These are phyloP conservation scores for Eilema depressum DNA, from an alignment of 2,888 invertebrate genomes.

Conservation along the genomic window DNA sequence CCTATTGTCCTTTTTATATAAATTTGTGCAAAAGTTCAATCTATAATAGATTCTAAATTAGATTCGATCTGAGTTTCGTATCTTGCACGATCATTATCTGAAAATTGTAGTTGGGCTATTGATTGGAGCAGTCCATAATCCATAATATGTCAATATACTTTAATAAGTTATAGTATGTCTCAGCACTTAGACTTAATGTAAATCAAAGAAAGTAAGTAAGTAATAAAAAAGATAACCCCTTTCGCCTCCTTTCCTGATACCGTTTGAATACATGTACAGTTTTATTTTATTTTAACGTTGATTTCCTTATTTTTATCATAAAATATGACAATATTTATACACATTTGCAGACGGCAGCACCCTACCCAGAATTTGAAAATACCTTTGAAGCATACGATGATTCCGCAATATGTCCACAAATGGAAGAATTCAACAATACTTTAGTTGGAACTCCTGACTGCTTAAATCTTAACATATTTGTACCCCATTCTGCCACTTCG, in stretches of 20 bases:
- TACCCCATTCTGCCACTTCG: conserved; percentile 15
- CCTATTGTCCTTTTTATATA: background rate
- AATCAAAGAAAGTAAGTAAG: no score
- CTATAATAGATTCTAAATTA: background rate
- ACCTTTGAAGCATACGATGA: conserved; percentile 19
- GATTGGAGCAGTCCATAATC: no score
- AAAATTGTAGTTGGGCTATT: no score
- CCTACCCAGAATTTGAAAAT: conserved; percentile 16
- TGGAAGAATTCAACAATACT: conserved; percentile 30
- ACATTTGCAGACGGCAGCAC: conserved; percentile 17
- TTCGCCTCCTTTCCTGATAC: background rate
- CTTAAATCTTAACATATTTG: conserved; percentile 22
- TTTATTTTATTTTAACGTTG: background rate
- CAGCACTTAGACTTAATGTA: no score
- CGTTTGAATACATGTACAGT: background rate
- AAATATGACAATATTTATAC: background rate
- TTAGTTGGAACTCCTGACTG: conserved; percentile 30
- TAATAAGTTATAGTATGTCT: no score
- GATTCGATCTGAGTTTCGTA: background rate
- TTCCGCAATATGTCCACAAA: conserved; percentile 20
- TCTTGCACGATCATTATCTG: background rate
- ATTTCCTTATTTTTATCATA: no score
- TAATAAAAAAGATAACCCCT: no score
- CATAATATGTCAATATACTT: no score
- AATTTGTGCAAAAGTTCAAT: background rate